These are phyloP conservation scores for Eupleurogrammus muticus DNA, from an alignment of 2,797 vertebrate genomes.

Conservation along the genomic window DNA sequence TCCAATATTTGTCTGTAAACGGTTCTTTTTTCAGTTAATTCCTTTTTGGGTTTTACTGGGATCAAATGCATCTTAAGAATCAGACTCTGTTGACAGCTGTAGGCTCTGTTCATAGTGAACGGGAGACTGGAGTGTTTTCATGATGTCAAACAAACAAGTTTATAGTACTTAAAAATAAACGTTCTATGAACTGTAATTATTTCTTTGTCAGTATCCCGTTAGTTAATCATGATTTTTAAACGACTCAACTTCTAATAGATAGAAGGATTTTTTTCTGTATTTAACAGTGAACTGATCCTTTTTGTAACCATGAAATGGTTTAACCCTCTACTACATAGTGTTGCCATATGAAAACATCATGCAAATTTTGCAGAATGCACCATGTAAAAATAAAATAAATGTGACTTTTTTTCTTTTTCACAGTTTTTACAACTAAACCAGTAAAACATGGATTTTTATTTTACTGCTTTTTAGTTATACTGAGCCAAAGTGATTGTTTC, in stretches of 20 bases:
- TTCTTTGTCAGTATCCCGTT: not conserved
- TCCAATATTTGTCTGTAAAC: constrained; percentile 35
- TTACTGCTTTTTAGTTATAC: too few species aligned
- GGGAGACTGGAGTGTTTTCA: constrained; percentile 50
- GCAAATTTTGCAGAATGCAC: too few species aligned
- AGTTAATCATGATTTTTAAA: too few species aligned
- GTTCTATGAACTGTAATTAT: not conserved
- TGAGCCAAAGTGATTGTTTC: not conserved
- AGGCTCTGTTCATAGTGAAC: not conserved
- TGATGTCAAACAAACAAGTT: not conserved
- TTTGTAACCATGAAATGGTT: too few species aligned
- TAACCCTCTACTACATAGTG: too few species aligned
- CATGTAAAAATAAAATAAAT: too few species aligned
- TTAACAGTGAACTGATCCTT: not conserved
- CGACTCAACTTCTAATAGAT: too few species aligned
- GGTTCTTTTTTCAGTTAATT: constrained; percentile 12
- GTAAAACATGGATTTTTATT: too few species aligned
- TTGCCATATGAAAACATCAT: too few species aligned
- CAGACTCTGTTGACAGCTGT: constrained; percentile 11
- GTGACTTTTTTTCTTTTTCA: too few species aligned
- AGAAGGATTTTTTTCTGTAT: not conserved
- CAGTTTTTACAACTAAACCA: too few species aligned
- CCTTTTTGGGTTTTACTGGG: not conserved
- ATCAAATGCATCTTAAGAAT: not conserved
- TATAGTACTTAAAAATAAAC: constrained; percentile 19